Evolutionary conservation across 2,888 invertebrate species (phyloP).

Genomic region (Uloborus plumipes): DNA sequence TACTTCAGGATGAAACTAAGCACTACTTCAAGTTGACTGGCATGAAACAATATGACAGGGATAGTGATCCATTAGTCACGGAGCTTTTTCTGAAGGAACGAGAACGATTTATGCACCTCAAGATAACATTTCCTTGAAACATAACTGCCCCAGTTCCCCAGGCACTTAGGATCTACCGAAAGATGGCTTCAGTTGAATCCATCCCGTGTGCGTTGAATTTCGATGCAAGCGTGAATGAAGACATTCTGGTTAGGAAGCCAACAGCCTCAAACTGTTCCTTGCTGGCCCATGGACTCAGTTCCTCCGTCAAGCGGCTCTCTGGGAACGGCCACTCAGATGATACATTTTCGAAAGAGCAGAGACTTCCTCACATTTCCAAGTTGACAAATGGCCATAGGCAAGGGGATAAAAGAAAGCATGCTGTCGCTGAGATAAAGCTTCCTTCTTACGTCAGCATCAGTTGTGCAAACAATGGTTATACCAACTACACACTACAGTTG

Average conservation of each 20-base stretch:
- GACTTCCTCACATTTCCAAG: not conserved
- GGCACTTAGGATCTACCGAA: conserved; percentile 63
- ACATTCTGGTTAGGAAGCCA: conserved; percentile 26
- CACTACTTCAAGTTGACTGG: too few species aligned
- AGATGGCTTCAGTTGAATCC: conserved; percentile 79
- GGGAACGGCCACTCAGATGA: conserved; percentile 17
- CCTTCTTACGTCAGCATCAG: conserved; percentile 91
- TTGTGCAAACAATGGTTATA: conserved; percentile 91
- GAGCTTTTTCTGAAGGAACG: too few species aligned
- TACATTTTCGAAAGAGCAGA: conserved; percentile 33
- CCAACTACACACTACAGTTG: conserved; percentile 85
- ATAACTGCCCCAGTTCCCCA: too few species aligned
- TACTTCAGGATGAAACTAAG: too few species aligned
- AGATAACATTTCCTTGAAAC: too few species aligned
- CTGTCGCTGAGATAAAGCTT: conserved; percentile 59
- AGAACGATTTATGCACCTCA: too few species aligned
- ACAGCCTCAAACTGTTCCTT: conserved; percentile 59
- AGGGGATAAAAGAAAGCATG: conserved; percentile 34
- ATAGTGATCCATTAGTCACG: too few species aligned
- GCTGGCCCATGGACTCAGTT: conserved; percentile 25
- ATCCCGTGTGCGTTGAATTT: conserved; percentile 89
- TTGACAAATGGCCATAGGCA: conserved; percentile 17
- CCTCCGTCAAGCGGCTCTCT: conserved; percentile 25
- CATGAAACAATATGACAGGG: too few species aligned
- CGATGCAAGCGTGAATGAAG: conserved; percentile 75